Base-by-base conservation (phyloP, 1,140 invertebrate species). In the Steinernema feltiae region DNA sequence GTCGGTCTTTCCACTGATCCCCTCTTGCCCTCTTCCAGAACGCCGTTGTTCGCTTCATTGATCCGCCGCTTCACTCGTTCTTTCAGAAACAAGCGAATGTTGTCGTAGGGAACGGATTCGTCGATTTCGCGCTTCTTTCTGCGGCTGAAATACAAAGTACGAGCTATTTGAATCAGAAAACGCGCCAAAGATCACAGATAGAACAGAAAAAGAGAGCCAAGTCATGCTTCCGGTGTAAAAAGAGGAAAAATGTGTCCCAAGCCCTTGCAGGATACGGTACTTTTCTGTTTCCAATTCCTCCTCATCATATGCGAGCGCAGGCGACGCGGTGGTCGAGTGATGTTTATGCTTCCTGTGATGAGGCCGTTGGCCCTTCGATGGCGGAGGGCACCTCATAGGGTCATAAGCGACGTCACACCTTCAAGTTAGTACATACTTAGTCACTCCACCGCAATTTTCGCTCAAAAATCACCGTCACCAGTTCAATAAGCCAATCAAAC, bases 1-100 rank as follows among this genome's bases (percentile, higher is more conserved):
- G 71, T n/a, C n/a, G 92, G 92, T 79, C 90, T 89, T 72, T 30
- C 70, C 21, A 69, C 41, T 74, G 70, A 12, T 74, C 70, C 73
- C 24, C 32, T 17, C 15, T n/a, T n/a, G n/a, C n/a, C n/a, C n/a
- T n/a, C 29, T 48, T 75, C 73, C 69, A 30, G 29, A 29, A 21
- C 30, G n/a, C 18, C 71, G 12, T 75, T 75, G 17, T 75, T 27
- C n/a, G 69, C 73, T 18, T 74, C 73, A 12, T 17, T 24, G 29
- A 74, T 74, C 17, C 24, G 24, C 29, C 73, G 7, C 27, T 73
- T 74, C 74, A 35, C 7, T 73, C 41, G 15, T 70, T 24, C 7
- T 74, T n/a, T 46, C 41, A 46, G 41, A 46, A n/a, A n/a, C n/a
- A n/a, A n/a, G n/a, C n/a, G n/a, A n/a, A n/a, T n/a, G n/a, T n/a